Evolutionary conservation across 2,888 invertebrate genomes (phyloP).

Genomic region (Antheraea yamamai): DNA sequence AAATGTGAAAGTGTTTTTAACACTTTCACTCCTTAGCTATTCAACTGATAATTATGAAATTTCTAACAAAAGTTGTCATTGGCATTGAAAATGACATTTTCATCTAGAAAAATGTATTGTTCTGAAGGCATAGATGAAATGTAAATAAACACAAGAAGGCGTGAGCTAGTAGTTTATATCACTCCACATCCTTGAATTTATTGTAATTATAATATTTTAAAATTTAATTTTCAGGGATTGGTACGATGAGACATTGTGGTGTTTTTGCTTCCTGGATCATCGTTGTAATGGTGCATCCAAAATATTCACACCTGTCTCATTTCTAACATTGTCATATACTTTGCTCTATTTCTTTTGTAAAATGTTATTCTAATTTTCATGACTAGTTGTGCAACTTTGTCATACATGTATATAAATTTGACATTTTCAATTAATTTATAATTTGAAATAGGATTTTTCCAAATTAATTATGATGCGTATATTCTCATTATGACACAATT

Average conservation of each 20-base stretch:
- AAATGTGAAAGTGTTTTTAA: no score
- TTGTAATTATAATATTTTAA: not conserved
- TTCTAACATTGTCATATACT: constrained; percentile 48
- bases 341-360: constrained; percentile 38
- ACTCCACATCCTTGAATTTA: not conserved
- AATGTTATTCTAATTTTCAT: constrained; percentile 46
- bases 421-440: not conserved
- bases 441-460: not conserved
- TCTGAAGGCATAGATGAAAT: no score
- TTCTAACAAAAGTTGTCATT: no score
- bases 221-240: constrained; percentile 84
- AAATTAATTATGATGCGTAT: not conserved
- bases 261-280: constrained; percentile 95
- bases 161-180: not conserved
- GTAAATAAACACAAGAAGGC: no score
- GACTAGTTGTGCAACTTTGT: not conserved
- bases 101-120: no score
- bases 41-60: no score
- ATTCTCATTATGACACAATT: not conserved
- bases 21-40: no score
- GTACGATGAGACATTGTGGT: constrained; percentile 91
- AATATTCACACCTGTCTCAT: constrained; percentile 51
- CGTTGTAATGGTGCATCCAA: constrained; percentile 86
- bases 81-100: no score
- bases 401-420: not conserved